A percentile compares a stretch with the other conserved stretches of the same genome.
Conservation (phyloP, 2,113 vertebrate species). For the Tetrao urogallus region DNA sequence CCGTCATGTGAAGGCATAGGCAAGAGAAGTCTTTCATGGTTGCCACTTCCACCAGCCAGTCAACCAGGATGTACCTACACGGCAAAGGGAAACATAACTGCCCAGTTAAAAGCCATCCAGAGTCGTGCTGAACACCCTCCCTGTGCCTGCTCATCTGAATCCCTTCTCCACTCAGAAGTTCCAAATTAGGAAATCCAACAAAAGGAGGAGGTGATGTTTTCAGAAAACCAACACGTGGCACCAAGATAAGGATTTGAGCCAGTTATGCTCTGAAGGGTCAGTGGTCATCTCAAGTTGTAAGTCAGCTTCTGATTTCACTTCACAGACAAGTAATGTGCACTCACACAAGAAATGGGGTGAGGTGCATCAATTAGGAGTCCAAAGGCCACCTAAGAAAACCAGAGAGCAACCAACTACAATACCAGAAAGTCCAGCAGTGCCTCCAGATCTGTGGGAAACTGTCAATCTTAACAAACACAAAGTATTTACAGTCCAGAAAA, state of each 20-base stretch:
- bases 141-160: fast-evolving
- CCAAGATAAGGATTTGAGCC: not conserved
- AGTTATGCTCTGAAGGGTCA: not conserved
- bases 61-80: slow-evolving; percentile 93
- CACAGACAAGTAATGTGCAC: not conserved
- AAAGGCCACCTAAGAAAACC: not conserved
- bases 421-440: not conserved
- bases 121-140: not conserved
- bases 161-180: not conserved
- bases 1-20: slow-evolving; percentile 91
- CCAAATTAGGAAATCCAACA: not conserved
- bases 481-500: not conserved
- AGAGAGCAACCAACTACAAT: not conserved
- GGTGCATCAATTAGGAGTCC: not conserved
- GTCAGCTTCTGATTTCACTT: no score
- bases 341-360: not conserved
- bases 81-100: not conserved
- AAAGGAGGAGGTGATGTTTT: not conserved
- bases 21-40: slow-evolving; percentile 99
- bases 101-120: not conserved
- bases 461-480: not conserved
- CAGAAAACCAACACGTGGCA: not conserved
- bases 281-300: fast-evolving
- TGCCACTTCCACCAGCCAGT: slow-evolving; percentile 97
- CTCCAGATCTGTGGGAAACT: not conserved